Evolutionary conservation across 1,140 invertebrate species (phyloP).

Genomic region (Drosophila athabasca): DNA sequence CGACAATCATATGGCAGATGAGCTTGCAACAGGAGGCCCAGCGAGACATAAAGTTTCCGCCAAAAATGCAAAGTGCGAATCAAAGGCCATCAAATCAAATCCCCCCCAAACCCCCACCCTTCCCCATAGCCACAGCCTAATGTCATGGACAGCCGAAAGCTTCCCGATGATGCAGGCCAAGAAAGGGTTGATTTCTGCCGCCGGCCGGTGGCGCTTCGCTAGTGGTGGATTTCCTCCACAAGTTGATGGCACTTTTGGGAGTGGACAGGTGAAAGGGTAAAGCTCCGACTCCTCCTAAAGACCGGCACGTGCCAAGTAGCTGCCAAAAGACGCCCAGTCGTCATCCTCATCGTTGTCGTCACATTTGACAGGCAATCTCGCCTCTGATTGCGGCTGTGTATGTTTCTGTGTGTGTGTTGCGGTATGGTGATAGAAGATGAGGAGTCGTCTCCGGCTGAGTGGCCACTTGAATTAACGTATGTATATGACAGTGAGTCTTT

Average conservation of each 20-base stretch:
- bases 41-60: constrained; percentile 15
- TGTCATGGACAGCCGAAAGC: constrained; percentile 40
- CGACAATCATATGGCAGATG: constrained; percentile 27
- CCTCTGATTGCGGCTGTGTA: constrained; percentile 46
- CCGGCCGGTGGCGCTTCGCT: constrained; percentile 25
- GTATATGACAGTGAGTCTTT: constrained; percentile 60
- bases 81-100: constrained; percentile 61
- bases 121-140: constrained; percentile 8
- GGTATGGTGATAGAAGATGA: constrained; percentile 6
- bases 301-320: constrained; percentile 76
- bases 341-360: constrained; percentile 39
- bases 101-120: background rate
- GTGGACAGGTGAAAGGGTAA: constrained; percentile 35
- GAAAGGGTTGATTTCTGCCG: constrained; percentile 49
- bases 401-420: background rate
- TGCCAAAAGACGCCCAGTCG: constrained; percentile 51
- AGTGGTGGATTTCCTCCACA: constrained; percentile 53
- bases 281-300: constrained; percentile 41
- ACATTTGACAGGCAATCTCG: constrained; percentile 71
- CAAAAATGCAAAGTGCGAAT: constrained; percentile 43
- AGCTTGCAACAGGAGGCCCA: constrained; percentile 15
- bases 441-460: constrained; percentile 50
- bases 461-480: constrained; percentile 75
- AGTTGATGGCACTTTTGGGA: constrained; percentile 52
- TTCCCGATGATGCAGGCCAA: constrained; percentile 22